phyloP scores from a whole-genome alignment of 2,888 invertebrate species.

The Tetrapedia diversipes region DNA sequence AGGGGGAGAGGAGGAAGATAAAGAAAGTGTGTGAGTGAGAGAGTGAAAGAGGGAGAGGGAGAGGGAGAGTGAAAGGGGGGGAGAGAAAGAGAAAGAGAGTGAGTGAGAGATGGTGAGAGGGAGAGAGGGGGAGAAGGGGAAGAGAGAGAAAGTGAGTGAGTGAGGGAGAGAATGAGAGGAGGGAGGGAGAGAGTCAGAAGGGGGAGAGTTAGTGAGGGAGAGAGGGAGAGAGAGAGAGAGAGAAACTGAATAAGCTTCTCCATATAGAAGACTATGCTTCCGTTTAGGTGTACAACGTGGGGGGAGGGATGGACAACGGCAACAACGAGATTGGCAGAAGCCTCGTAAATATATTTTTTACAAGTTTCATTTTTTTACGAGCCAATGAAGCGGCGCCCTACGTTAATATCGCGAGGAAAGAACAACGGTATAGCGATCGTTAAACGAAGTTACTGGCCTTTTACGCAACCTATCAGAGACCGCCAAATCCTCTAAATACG shows the following conservation, averaged over 20 bases:
- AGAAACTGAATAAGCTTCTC: constrained; percentile 52
- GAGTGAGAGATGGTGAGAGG: too few relatives aligned
- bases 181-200: too few relatives aligned
- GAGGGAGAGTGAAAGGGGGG: too few relatives aligned
- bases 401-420: constrained; percentile 27
- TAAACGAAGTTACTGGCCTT: constrained; percentile 40
- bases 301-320: constrained; percentile 20
- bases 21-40: too few relatives aligned
- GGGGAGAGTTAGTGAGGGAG: too few relatives aligned
- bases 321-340: constrained; percentile 46
- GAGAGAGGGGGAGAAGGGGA: too few relatives aligned
- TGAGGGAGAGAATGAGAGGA: too few relatives aligned
- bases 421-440: constrained; percentile 29
- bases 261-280: not conserved
- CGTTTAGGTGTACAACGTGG: not conserved
- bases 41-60: too few relatives aligned
- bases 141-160: too few relatives aligned
- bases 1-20: too few relatives aligned
- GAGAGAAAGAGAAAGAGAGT: too few relatives aligned
- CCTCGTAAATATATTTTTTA: constrained; percentile 49
- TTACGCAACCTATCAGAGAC: constrained; percentile 16
- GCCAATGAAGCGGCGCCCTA: not conserved
- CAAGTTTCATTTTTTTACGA: constrained; percentile 27
- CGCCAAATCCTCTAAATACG: constrained; percentile 1
- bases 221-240: too few relatives aligned